These are phyloP conservation scores for Macaria liturata DNA, from an alignment of 2,888 invertebrate species.

Conservation along the genomic window DNA sequence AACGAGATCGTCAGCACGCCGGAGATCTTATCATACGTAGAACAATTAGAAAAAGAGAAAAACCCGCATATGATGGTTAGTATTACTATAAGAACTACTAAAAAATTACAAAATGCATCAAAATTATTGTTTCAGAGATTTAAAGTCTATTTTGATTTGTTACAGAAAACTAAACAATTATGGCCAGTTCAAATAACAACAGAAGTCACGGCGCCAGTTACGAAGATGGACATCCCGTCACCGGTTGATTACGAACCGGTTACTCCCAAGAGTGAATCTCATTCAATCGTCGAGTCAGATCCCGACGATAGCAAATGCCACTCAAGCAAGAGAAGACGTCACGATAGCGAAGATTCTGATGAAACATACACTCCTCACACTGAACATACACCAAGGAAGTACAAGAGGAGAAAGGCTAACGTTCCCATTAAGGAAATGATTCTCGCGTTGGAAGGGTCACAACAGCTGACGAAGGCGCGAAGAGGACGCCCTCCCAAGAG, in stretches of 20 bases:
- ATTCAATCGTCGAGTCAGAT: constrained; percentile 58
- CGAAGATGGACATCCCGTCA: constrained; percentile 50
- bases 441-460: constrained; percentile 66
- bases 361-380: constrained; percentile 68
- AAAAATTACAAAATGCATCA: not conserved
- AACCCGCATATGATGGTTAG: constrained; percentile 55
- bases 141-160: constrained; percentile 31
- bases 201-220: constrained; percentile 37
- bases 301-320: constrained; percentile 57
- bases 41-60: constrained; percentile 73
- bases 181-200: constrained; percentile 44
- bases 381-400: constrained; percentile 59
- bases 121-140: not conserved
- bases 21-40: constrained; percentile 71
- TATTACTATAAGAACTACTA: constrained; percentile 4
- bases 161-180: constrained; percentile 48
- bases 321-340: constrained; percentile 51
- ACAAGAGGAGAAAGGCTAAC: constrained; percentile 64
- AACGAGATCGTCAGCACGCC: constrained; percentile 70
- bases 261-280: constrained; percentile 73
- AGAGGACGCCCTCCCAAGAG: constrained; percentile 83
- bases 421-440: constrained; percentile 74
- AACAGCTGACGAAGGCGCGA: constrained; percentile 64
- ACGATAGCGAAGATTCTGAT: constrained; percentile 74
- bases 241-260: constrained; percentile 62